Conservation (phyloP, 2,797 vertebrate genomes). For the Moxostoma hubbsi region DNA sequence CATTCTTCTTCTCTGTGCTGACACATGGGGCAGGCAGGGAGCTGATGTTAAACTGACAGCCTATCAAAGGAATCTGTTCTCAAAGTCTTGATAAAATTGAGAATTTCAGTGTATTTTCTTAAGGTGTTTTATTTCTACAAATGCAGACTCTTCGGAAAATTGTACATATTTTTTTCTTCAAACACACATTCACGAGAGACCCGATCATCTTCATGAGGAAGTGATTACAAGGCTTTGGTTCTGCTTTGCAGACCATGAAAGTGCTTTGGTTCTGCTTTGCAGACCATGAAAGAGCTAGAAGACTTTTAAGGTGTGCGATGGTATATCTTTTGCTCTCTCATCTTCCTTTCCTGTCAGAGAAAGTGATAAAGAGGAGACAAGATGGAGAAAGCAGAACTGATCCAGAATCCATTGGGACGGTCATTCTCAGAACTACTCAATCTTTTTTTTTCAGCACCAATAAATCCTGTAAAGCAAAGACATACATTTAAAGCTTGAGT, state of each 20-base stretch:
- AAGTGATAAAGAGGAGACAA: background rate
- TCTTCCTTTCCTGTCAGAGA: background rate
- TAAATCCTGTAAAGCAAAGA: constrained; percentile 39
- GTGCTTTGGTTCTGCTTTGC: background rate
- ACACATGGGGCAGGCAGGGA: background rate
- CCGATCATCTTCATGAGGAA: background rate
- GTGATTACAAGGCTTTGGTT: background rate
- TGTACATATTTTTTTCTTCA: background rate
- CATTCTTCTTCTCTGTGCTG: constrained; percentile 2
- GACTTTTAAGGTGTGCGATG: background rate
- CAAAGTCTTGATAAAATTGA: background rate
- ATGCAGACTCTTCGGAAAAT: background rate
- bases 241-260: background rate
- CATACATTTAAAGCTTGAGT: constrained; percentile 30
- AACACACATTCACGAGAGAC: background rate
- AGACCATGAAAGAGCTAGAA: background rate
- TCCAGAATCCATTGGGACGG: constrained; percentile 18
- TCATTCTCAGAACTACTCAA: constrained; percentile 16
- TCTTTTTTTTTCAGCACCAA: constrained; percentile 32
- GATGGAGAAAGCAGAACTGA: constrained; percentile 11
- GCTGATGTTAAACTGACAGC: constrained; percentile 31
- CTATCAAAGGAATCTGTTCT: constrained; percentile 30
- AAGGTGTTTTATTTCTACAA: background rate
- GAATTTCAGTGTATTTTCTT: background rate
- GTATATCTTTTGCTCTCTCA: background rate